Conservation (phyloP, 37 sponge, comb jelly and placozoan species). For the Dysidea cf. avara region DNA sequence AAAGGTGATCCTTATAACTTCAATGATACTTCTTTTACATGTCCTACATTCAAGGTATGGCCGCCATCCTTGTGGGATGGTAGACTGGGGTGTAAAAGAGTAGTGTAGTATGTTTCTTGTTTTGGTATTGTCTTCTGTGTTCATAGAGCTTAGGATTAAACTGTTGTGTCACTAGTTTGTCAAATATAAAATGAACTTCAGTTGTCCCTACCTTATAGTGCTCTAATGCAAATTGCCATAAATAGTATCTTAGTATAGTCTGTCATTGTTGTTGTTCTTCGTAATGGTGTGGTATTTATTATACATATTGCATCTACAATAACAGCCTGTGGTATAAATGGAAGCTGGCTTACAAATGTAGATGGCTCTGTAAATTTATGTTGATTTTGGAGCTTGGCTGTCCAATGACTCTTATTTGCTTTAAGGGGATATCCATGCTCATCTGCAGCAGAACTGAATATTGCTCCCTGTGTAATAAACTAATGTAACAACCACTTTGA, state of each 20-base stretch:
- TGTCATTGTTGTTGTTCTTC: conserved; percentile 5
- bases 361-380: not conserved
- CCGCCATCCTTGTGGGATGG: conserved; percentile 1
- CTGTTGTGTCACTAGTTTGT: not conserved
- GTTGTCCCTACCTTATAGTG: not conserved
- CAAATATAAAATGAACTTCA: conserved; percentile 26
- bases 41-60: conserved; percentile 1
- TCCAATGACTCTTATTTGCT: conserved; percentile 12
- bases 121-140: not conserved
- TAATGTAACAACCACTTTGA: conserved; percentile 16
- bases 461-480: conserved; percentile 17
- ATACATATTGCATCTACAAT: conserved; percentile 23
- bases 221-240: not conserved
- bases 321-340: conserved; percentile 5
- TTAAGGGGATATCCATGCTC: conserved; percentile 22
- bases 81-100: not conserved
- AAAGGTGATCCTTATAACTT: conserved; percentile 8
- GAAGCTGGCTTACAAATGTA: not conserved
- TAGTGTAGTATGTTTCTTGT: not conserved
- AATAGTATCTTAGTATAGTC: conserved; percentile 17
- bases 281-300: conserved; percentile 6
- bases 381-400: conserved; percentile 6
- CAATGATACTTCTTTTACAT: conserved; percentile 5
- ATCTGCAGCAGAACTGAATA: conserved; percentile 7
- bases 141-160: conserved; percentile 16